These are phyloP conservation scores for Zaprionus bogoriensis DNA, from an alignment of 2,888 invertebrate species.

Conservation along the genomic window DNA sequence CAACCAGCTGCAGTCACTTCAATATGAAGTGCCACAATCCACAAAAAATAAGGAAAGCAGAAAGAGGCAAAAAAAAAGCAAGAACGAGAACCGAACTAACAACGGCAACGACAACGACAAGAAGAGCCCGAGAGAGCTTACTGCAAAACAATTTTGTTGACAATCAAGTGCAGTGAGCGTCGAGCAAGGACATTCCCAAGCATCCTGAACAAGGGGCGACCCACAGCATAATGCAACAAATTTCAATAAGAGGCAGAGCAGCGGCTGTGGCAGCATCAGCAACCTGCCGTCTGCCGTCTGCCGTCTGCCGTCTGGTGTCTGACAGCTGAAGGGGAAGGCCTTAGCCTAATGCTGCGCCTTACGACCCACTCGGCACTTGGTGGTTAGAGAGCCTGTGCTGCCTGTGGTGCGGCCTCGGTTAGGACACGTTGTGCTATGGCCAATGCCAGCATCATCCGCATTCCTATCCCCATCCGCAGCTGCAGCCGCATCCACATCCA, in stretches of 20 bases:
- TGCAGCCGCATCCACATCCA: too few species aligned
- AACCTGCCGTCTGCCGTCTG: slow-evolving; percentile 31
- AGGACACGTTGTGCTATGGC: slow-evolving; percentile 52
- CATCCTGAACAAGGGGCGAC: slow-evolving; percentile 33
- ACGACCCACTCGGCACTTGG: slow-evolving; percentile 14
- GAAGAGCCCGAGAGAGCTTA: slow-evolving; percentile 17
- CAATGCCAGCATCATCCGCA: slow-evolving; percentile 53
- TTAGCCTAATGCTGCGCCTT: neutral
- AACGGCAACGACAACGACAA: slow-evolving; percentile 23
- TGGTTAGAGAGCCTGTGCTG: slow-evolving; percentile 27
- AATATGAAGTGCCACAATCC: slow-evolving; percentile 50
- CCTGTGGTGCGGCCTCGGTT: slow-evolving; percentile 60
- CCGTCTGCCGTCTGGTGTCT: slow-evolving; percentile 5
- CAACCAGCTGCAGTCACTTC: slow-evolving; percentile 65
- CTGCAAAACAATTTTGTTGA: slow-evolving; percentile 74
- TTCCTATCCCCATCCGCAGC: too few species aligned
- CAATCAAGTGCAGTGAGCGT: slow-evolving; percentile 70
- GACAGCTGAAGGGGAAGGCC: neutral
- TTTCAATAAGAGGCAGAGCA: slow-evolving; percentile 59
- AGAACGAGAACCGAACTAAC: slow-evolving; percentile 15
- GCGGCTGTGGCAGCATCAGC: slow-evolving; percentile 17
- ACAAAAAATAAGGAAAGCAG: neutral
- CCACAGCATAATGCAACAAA: slow-evolving; percentile 72
- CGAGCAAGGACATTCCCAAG: slow-evolving; percentile 60
- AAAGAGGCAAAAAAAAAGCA: neutral